Percentiles rank a stretch among this genome's conserved stretches.
These are phyloP conservation scores for Paratrypauchen microcephalus DNA, from an alignment of 2,797 vertebrate genomes.

Conservation along the genomic window DNA sequence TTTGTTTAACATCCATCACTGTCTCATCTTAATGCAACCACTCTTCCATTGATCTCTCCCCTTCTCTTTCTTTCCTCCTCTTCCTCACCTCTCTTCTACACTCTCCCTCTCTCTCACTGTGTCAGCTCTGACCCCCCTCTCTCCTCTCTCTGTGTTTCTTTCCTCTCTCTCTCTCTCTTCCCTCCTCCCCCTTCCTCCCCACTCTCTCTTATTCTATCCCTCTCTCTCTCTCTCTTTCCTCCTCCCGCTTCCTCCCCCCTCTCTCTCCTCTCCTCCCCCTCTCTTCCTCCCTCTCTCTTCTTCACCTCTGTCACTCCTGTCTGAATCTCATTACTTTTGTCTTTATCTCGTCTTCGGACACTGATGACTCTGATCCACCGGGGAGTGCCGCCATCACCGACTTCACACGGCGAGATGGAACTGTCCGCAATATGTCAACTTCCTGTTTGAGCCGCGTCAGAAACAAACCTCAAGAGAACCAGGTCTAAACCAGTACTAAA, in stretches of 20 bases:
- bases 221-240: neutral
- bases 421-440: neutral
- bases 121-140: too few species aligned
- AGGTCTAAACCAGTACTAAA: neutral
- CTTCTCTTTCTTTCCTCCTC: too few species aligned
- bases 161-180: too few species aligned
- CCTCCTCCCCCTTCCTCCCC: neutral
- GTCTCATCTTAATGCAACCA: too few species aligned
- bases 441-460: neutral
- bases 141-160: too few species aligned
- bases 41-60: too few species aligned
- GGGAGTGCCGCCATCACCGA: neutral
- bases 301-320: neutral
- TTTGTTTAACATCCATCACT: too few species aligned
- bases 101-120: too few species aligned
- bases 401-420: conserved; percentile 1
- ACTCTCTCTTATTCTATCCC: too few species aligned
- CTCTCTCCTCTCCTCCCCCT: too few species aligned
- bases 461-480: neutral
- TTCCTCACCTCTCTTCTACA: too few species aligned
- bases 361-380: neutral
- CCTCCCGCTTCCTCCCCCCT: too few species aligned
- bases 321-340: neutral
- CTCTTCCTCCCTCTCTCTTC: neutral
- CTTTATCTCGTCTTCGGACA: neutral